Evolutionary conservation across 2,797 vertebrate species (phyloP).

Genomic region (Cuniculus paca): DNA sequence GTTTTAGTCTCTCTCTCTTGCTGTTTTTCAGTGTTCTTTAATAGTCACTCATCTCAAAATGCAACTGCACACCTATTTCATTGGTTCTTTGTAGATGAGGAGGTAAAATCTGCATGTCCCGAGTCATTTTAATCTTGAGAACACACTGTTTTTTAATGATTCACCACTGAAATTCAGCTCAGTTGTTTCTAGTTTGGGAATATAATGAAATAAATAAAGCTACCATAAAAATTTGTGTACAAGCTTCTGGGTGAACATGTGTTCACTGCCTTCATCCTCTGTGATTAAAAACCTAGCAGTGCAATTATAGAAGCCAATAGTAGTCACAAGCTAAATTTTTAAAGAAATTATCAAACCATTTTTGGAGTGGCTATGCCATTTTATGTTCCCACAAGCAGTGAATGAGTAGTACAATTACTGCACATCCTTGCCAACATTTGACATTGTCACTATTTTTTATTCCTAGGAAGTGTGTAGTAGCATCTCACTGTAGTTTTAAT

Average conservation of each 20-base stretch:
- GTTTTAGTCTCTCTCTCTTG: background rate
- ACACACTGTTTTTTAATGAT: background rate
- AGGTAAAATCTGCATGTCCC: background rate
- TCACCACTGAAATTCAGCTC: background rate
- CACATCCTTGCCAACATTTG: background rate
- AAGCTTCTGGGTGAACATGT: background rate
- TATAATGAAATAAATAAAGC: slow-evolving; percentile 3
- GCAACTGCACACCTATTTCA: background rate
- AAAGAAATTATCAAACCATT: background rate
- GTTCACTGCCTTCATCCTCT: background rate
- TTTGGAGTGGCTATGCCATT: background rate
- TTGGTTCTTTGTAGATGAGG: background rate
- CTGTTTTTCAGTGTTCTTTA: background rate
- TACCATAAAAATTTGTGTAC: background rate
- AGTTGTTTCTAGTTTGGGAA: background rate
- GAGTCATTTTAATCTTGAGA: background rate
- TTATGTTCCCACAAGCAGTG: background rate
- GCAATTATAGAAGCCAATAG: background rate
- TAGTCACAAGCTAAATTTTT: background rate
- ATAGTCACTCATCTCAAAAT: background rate
- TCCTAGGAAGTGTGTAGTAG: background rate
- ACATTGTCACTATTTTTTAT: background rate
- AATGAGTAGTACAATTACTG: background rate
- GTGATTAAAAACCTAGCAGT: background rate
- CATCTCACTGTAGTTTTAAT: background rate